phyloP scores from a whole-genome alignment of 2,888 invertebrate genomes.

The Tetrapedia diversipes region DNA sequence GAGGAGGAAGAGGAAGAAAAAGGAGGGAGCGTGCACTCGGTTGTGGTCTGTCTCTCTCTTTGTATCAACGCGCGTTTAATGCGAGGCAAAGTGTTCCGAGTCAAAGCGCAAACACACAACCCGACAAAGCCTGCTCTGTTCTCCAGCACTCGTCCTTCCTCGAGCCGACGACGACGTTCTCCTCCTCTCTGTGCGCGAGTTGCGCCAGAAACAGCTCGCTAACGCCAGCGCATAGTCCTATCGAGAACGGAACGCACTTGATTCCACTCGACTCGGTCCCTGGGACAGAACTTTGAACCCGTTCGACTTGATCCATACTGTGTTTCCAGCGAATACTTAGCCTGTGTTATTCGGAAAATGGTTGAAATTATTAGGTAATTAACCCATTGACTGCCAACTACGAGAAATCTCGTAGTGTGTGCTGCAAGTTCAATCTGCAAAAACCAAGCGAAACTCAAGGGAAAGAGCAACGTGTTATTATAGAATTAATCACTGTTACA shows the following conservation, averaged over 20 bases:
- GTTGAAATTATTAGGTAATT: too few species aligned
- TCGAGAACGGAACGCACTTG: slow-evolving; percentile 71
- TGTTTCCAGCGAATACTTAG: slow-evolving; percentile 15
- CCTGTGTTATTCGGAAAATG: slow-evolving; percentile 3
- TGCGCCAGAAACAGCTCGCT: slow-evolving; percentile 58
- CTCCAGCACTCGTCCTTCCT: slow-evolving; percentile 53
- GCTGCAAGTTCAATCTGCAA: too few species aligned
- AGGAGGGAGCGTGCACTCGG: slow-evolving; percentile 25
- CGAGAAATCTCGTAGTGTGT: too few species aligned
- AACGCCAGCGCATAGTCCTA: slow-evolving; percentile 40
- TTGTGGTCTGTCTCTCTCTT: slow-evolving; percentile 56
- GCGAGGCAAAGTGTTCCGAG: slow-evolving; percentile 76
- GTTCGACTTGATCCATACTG: slow-evolving; percentile 42
- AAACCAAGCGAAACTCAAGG: too few species aligned
- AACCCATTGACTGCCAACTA: too few species aligned
- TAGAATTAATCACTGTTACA: too few species aligned
- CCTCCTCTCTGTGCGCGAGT: slow-evolving; percentile 45
- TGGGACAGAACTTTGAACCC: slow-evolving; percentile 74
- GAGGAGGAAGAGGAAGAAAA: slow-evolving; percentile 12
- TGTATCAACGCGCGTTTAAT: slow-evolving; percentile 72
- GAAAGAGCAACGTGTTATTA: too few species aligned
- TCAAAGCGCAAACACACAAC: slow-evolving; percentile 74
- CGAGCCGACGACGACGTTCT: slow-evolving; percentile 16
- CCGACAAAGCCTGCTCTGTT: slow-evolving; percentile 75
- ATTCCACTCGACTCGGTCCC: slow-evolving; percentile 75